Percentiles rank a stretch among this genome's conserved stretches.
These are phyloP conservation scores for Parus major DNA, from an alignment of 2,113 vertebrate genomes.

Conservation along the genomic window DNA sequence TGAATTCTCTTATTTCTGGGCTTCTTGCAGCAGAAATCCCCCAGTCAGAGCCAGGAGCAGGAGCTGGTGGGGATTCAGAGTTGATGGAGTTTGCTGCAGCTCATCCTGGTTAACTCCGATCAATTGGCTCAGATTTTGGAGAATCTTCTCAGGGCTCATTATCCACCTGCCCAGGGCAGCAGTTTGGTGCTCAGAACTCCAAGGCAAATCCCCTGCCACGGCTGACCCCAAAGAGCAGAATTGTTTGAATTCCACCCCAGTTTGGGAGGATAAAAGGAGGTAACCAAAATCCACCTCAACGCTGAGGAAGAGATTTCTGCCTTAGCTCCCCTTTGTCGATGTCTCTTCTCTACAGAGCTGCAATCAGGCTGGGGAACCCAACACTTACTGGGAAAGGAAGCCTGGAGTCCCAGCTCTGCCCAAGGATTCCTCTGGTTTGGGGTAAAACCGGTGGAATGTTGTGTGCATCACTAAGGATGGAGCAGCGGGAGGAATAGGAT, in stretches of 20 bases:
- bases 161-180: not conserved
- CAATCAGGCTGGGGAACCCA: not conserved
- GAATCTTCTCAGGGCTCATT: not conserved
- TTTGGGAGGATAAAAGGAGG: not conserved
- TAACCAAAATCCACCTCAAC: not conserved
- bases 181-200: not conserved
- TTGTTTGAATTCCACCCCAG: not conserved
- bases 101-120: not conserved
- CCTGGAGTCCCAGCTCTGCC: conserved; percentile 77
- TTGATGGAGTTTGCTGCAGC: not conserved
- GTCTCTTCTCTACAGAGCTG: not conserved
- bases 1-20: not conserved
- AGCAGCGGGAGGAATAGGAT: conserved; percentile 72
- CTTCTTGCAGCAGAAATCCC: not conserved
- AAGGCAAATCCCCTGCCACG: not conserved
- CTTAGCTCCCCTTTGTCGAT: not conserved
- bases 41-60: not conserved
- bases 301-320: not conserved
- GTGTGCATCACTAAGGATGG: conserved; percentile 62
- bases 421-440: conserved; percentile 62
- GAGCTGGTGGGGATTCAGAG: not conserved
- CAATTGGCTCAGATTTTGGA: not conserved
- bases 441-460: not conserved
- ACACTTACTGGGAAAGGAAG: conserved; percentile 82
- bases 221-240: not conserved